Conservation (phyloP, 2,113 vertebrate genomes). For the Cyprinus carpio region DNA sequence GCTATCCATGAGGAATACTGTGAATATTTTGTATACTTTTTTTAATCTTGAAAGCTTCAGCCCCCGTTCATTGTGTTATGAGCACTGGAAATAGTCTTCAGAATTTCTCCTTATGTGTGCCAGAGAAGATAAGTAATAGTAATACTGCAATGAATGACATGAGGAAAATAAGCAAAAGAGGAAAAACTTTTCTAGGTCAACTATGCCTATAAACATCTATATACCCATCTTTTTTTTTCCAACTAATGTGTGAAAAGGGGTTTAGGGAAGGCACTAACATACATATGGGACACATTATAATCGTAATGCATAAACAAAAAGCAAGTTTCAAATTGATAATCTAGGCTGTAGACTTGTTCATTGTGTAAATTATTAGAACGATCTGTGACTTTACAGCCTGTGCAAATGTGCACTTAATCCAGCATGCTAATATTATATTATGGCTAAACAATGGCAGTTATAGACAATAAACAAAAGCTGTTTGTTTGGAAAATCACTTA, state of each 20-base stretch:
- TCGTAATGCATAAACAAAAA: conserved; percentile 14
- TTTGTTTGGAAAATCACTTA: conserved; percentile 25
- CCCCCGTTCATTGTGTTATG: neutral
- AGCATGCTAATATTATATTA: neutral
- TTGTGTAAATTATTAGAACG: neutral
- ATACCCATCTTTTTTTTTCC: neutral
- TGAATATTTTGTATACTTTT: neutral
- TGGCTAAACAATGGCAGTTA: neutral
- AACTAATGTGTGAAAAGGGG: neutral
- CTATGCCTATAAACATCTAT: neutral
- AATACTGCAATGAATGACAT: neutral
- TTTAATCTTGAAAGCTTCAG: neutral
- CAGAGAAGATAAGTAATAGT: neutral
- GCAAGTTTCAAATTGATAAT: neutral
- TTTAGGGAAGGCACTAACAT: neutral
- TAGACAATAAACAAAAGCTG: neutral
- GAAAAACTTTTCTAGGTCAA: neutral
- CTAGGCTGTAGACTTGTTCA: neutral
- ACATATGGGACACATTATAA: conserved; percentile 15
- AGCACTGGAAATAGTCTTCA: neutral
- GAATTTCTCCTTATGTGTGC: neutral
- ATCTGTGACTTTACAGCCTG: conserved; percentile 17
- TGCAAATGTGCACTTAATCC: conserved; percentile 15
- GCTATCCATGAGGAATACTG: neutral
- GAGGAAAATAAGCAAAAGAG: neutral